Conservation (phyloP, 2,797 vertebrate genomes). For the Aselliscus stoliczkanus region DNA sequence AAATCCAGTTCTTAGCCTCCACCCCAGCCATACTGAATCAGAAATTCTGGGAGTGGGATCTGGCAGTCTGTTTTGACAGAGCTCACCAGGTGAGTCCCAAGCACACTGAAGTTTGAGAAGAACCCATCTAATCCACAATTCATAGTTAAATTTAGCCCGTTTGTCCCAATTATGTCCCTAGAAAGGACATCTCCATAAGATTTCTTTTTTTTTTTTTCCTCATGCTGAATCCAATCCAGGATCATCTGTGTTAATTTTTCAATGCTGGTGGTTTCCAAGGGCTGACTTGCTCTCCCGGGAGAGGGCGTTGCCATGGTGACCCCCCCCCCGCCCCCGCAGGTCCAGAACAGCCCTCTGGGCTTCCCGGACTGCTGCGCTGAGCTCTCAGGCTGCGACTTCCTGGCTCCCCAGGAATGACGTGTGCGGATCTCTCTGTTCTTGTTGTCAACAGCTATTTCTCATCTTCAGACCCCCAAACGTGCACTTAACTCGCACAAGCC, state of each 20-base stretch:
- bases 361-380: not conserved
- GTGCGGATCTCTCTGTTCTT: not conserved
- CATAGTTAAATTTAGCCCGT: not conserved
- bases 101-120: not conserved
- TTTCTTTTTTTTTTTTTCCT: not conserved
- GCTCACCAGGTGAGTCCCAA: not conserved
- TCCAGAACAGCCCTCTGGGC: not conserved
- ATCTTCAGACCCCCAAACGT: not conserved
- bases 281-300: not conserved
- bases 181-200: not conserved
- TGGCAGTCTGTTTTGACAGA: not conserved
- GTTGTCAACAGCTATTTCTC: not conserved
- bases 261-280: not conserved
- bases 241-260: not conserved
- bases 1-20: not conserved
- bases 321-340: not conserved
- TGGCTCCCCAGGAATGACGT: not conserved
- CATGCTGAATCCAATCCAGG: not conserved
- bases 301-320: constrained; percentile 32
- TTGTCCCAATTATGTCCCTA: not conserved
- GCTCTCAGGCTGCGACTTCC: not conserved
- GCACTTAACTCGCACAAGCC: not conserved
- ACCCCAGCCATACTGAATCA: not conserved
- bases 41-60: not conserved
- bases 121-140: not conserved